phyloP scores from a whole-genome alignment of 2,888 invertebrate genomes.

The Xestia xanthographa region DNA sequence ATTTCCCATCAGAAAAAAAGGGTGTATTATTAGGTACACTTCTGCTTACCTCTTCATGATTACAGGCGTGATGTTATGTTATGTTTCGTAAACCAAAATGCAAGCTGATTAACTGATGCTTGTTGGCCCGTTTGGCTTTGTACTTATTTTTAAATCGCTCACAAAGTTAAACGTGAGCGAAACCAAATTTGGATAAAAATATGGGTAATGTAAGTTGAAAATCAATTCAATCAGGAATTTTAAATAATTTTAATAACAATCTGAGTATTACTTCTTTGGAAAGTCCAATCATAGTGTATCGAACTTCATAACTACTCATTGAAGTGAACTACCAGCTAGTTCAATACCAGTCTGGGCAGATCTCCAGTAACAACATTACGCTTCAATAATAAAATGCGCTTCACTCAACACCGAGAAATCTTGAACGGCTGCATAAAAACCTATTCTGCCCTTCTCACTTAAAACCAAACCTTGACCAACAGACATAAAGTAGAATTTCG shows the following conservation, averaged over 20 bases:
- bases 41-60: not conserved
- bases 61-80: not conserved
- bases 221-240: not conserved
- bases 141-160: not conserved
- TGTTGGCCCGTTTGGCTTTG: not conserved
- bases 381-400: constrained; percentile 47
- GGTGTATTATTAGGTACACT: not conserved
- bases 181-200: too few species aligned
- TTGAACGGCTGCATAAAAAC: constrained; percentile 44
- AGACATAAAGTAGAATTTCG: constrained; percentile 40
- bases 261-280: not conserved
- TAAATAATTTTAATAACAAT: not conserved
- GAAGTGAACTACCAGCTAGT: not conserved
- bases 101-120: not conserved
- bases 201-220: not conserved
- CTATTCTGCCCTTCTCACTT: not conserved
- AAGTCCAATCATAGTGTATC: not conserved
- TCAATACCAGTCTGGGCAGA: not conserved
- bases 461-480: constrained; percentile 27
- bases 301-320: not conserved
- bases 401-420: constrained; percentile 44
- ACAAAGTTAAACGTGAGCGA: not conserved
- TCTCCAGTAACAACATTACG: constrained; percentile 1
- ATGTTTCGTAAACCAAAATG: not conserved
- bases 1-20: too few species aligned